Conservation (phyloP, 2,113 vertebrate genomes). For the Onychorhynchus coronatus region DNA sequence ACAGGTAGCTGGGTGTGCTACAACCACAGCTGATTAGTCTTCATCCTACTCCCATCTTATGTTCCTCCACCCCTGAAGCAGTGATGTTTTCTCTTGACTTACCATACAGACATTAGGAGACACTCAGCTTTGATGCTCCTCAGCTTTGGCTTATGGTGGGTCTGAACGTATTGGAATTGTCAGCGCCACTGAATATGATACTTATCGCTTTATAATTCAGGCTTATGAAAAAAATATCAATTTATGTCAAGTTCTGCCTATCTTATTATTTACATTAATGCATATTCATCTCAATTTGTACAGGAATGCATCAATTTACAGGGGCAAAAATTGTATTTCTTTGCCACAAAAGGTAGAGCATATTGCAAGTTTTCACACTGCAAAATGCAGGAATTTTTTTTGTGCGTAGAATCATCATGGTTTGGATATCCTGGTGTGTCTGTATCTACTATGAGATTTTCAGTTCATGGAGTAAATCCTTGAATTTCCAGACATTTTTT, state of each 20-base stretch:
- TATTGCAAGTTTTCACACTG: background rate
- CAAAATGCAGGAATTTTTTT: background rate
- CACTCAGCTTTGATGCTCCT: background rate
- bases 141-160: background rate
- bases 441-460: background rate
- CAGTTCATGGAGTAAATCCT: background rate
- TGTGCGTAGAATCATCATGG: background rate
- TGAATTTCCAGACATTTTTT: background rate
- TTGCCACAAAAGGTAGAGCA: background rate
- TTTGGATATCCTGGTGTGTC: background rate
- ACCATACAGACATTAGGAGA: background rate
- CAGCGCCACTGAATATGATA: background rate
- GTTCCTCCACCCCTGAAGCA: background rate
- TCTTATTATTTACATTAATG: constrained; percentile 6
- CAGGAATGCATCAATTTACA: background rate
- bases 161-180: constrained; percentile 7
- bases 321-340: background rate
- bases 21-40: background rate
- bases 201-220: constrained; percentile 12
- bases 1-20: background rate
- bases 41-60: background rate
- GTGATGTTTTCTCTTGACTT: background rate
- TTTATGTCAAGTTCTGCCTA: constrained; percentile 13
- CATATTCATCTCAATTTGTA: constrained; percentile 5
- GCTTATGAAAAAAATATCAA: background rate